A percentile compares a stretch with the other conserved stretches of the same genome.
Evolutionary conservation across 2,888 invertebrate species (phyloP).

Genomic region (Campopleginae sp.): DNA sequence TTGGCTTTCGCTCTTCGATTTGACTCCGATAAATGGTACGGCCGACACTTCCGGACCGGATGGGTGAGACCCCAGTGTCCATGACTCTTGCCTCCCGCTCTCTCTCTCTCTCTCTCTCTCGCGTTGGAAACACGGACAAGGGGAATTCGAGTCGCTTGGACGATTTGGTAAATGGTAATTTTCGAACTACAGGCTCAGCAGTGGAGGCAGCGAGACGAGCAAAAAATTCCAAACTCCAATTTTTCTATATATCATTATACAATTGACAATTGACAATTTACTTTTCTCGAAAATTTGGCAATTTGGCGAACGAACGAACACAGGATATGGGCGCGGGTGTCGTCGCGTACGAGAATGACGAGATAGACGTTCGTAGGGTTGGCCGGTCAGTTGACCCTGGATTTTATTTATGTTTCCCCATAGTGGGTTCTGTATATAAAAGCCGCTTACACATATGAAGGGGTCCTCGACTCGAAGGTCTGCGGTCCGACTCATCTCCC

Average conservation of each 20-base stretch:
- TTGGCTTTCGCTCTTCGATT: constrained; percentile 68
- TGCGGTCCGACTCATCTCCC: constrained; percentile 60
- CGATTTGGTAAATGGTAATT: constrained; percentile 70
- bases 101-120: constrained; percentile 11
- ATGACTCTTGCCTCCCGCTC: constrained; percentile 15
- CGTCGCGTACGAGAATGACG: constrained; percentile 63
- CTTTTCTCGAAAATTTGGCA: constrained; percentile 33
- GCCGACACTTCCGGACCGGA: constrained; percentile 71
- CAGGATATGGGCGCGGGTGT: constrained; percentile 72
- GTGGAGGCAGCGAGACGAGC: constrained; percentile 36
- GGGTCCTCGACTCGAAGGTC: constrained; percentile 63
- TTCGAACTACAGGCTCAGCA: constrained; percentile 51
- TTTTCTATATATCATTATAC: not conserved
- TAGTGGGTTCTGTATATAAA: constrained; percentile 71
- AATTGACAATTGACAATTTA: constrained; percentile 32
- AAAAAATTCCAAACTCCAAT: constrained; percentile 34
- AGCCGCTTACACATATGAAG: constrained; percentile 74
- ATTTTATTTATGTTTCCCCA: constrained; percentile 80
- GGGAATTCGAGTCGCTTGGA: constrained; percentile 49
- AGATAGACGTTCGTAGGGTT: constrained; percentile 60
- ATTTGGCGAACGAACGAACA: constrained; percentile 43
- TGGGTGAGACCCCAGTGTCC: constrained; percentile 69
- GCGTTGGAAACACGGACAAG: not conserved
- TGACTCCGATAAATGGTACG: constrained; percentile 67
- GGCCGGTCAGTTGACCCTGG: constrained; percentile 77